These are phyloP conservation scores for Chitala chitala DNA, from an alignment of 2,113 vertebrate species.

Conservation along the genomic window DNA sequence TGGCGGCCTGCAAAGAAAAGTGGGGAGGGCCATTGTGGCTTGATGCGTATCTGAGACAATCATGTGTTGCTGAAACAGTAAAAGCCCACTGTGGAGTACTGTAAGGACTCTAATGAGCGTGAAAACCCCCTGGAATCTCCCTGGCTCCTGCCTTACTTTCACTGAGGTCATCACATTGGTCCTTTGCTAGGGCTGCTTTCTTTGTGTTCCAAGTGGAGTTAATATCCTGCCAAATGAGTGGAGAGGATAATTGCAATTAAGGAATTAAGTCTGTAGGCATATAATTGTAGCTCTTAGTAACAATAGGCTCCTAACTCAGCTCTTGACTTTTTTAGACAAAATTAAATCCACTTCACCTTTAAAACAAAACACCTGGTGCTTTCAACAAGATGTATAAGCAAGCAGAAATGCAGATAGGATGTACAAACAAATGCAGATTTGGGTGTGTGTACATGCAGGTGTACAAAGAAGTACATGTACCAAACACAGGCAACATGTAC, in stretches of 20 bases:
- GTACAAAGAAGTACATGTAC: no score
- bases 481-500: no score
- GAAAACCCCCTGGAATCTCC: neutral
- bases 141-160: neutral
- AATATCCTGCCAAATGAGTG: neutral
- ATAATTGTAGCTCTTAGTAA: neutral
- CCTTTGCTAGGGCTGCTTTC: neutral
- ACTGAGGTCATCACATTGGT: neutral
- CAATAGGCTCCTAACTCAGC: neutral
- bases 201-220: neutral
- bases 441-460: no score
- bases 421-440: no score
- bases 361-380: no score
- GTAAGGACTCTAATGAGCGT: neutral
- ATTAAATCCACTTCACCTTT: neutral
- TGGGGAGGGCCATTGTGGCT: neutral
- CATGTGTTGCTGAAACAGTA: neutral
- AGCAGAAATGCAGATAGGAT: no score
- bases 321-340: neutral
- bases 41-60: neutral
- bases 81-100: neutral
- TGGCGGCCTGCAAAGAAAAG: neutral
- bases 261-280: neutral
- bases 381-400: no score
- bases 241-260: slow-evolving; percentile 13